Base-by-base conservation (phyloP, 1,140 invertebrate genomes). In the Drosophila obscura region DNA sequence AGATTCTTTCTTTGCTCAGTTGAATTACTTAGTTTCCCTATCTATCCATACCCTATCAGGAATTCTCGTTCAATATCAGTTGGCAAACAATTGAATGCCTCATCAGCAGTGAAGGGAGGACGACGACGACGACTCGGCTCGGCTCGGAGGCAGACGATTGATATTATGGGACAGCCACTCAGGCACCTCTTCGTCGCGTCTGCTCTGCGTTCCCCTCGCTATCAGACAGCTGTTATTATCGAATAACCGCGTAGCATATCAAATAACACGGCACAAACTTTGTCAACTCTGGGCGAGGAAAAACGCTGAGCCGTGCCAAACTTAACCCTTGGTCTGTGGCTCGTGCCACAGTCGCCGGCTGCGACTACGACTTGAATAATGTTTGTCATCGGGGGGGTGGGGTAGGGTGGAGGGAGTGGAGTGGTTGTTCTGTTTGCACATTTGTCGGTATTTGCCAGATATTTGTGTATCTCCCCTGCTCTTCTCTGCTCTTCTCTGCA, bases 361-460 rank as follows among this genome's bases (percentile, higher is more conserved):
- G 35, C 11, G 51, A 56, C 68, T 73, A 66, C 82, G 79, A 87
- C 83, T 69, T 68, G 69, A 77, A 66, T 85, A 85, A 87, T 87
- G 69, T 87, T 69, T 78, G 62, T 69, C 8, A 6, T 6, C 8
- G 41, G 28, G 53, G 13, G 31, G 7, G 13, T 9, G 0, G 26
- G 31, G 4, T 16, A 16, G 26, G 4, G 39, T 9, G 45, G 43
- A 16, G 8, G 6, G 44, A 9, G 31, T 35, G 31, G 4, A 39
- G 35, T 39, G 31, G 22, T 5, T 49, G 45, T 68, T 45, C 41
- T 85, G 76, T 88, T 87, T 87, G 82, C 83, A 87, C 82, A 87
- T 87, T 87, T 87, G 83, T 78, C 87, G 85, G 82, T 67, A 87
- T 88, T 88, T 87, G 71, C 66, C 65, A 78, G 82, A 82, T 87